Percentiles rank a stretch among this genome's conserved stretches.
These are phyloP conservation scores for Conopomorpha cramerella DNA, from an alignment of 1,140 invertebrate genomes.

Conservation along the genomic window DNA sequence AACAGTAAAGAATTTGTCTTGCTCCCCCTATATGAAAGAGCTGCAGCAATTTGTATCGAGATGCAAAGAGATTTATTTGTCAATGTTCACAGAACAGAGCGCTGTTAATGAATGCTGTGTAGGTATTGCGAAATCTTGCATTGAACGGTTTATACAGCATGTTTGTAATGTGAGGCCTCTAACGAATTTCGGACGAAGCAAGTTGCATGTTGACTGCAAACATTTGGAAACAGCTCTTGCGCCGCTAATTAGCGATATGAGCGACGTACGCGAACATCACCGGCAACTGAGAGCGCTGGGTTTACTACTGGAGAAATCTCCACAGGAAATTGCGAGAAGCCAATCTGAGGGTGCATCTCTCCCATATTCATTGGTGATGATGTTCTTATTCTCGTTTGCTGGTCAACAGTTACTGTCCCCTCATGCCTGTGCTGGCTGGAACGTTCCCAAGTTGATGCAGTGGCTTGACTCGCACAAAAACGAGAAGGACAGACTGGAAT, in stretches of 20 bases:
- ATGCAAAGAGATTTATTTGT: conserved; percentile 59
- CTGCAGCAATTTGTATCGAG: conserved; percentile 85
- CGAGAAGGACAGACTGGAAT: conserved; percentile 74
- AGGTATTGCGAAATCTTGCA: conserved; percentile 76
- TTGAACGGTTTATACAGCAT: conserved; percentile 88
- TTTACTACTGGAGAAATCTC: conserved; percentile 73
- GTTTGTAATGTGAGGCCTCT: conserved; percentile 82
- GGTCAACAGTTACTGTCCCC: conserved; percentile 83
- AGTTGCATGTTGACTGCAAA: conserved; percentile 83
- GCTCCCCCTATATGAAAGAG: conserved; percentile 92
- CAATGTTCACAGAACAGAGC: conserved; percentile 43
- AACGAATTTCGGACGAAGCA: conserved; percentile 75
- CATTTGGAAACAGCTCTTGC: conserved; percentile 68
- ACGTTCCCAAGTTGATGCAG: conserved; percentile 78
- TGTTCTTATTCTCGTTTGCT: conserved; percentile 83
- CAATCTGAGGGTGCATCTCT: conserved; percentile 76
- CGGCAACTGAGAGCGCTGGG: conserved; percentile 76
- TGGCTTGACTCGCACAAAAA: conserved; percentile 85
- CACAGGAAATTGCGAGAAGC: conserved; percentile 74
- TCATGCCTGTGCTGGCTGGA: conserved; percentile 83
- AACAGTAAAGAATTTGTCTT: conserved; percentile 39
- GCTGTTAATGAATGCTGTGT: conserved; percentile 56
- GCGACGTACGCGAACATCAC: conserved; percentile 76
- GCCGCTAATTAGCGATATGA: conserved; percentile 64
- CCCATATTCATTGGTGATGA: conserved; percentile 80